Percentiles rank a stretch among this genome's conserved stretches.
phyloP scores from a whole-genome alignment of 2,888 invertebrate genomes.

The Leucoma salicis region DNA sequence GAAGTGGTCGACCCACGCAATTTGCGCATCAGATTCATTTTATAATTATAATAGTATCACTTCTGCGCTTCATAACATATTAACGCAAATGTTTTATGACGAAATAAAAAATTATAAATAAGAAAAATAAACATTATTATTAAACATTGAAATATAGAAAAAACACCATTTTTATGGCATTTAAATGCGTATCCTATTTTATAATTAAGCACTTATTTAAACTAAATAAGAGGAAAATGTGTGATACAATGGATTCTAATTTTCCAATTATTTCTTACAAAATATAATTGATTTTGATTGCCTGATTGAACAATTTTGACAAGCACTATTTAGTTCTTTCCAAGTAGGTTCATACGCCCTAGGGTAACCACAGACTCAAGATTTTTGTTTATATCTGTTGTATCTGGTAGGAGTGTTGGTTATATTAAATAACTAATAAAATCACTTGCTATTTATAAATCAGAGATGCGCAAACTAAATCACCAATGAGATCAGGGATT shows the following conservation, averaged over 20 bases:
- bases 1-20: slow-evolving; percentile 84
- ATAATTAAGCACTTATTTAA: neutral
- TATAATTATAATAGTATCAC: slow-evolving; percentile 23
- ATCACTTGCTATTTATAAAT: too few species aligned
- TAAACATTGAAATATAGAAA: neutral
- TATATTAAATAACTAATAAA: too few species aligned
- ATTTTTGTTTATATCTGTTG: too few species aligned
- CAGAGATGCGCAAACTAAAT: too few species aligned
- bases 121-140: slow-evolving; percentile 21
- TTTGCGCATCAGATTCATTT: slow-evolving; percentile 96
- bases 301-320: neutral
- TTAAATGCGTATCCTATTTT: neutral
- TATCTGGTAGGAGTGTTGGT: too few species aligned
- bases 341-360: too few species aligned
- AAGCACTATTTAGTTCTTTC: too few species aligned
- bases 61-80: slow-evolving; percentile 16
- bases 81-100: slow-evolving; percentile 1
- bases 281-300: slow-evolving; percentile 3
- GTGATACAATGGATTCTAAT: neutral
- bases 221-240: neutral
- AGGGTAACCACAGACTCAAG: too few species aligned
- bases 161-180: neutral
- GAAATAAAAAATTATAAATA: slow-evolving; percentile 24
- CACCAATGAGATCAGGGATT: too few species aligned
- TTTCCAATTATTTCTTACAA: neutral